phyloP scores from a whole-genome alignment of 2,888 invertebrate species.

The Meta bourneti region DNA sequence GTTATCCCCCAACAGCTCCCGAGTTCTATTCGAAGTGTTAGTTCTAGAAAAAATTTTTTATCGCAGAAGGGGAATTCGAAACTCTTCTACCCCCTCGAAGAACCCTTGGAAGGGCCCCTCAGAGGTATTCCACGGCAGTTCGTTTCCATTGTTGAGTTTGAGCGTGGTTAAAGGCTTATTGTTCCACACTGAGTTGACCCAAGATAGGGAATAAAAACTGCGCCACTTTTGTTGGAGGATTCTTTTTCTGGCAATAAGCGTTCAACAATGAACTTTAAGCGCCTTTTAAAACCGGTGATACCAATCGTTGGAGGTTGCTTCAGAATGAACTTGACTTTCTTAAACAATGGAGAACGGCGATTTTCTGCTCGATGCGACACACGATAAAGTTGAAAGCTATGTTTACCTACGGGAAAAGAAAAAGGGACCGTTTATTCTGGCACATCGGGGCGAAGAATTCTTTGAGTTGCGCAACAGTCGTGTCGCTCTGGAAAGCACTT shows the following conservation, averaged over 20 bases:
- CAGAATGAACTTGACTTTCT: slow-evolving; percentile 21
- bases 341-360: slow-evolving; percentile 16
- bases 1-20: neutral
- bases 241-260: neutral
- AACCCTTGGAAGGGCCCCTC: slow-evolving; percentile 36
- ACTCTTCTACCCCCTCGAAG: slow-evolving; percentile 20
- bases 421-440: slow-evolving; percentile 11
- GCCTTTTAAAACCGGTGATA: slow-evolving; percentile 28
- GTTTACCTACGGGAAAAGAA: neutral
- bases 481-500: neutral
- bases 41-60: neutral
- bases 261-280: slow-evolving; percentile 37
- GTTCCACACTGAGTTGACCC: slow-evolving; percentile 35
- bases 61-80: neutral
- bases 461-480: neutral
- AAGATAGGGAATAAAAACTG: slow-evolving; percentile 3
- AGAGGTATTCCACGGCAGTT: slow-evolving; percentile 19
- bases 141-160: slow-evolving; percentile 15
- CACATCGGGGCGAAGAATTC: neutral
- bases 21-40: slow-evolving; percentile 13
- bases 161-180: slow-evolving; percentile 65
- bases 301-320: neutral
- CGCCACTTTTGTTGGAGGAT: neutral
- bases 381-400: slow-evolving; percentile 25
- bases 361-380: slow-evolving; percentile 15